Base-by-base conservation (phyloP, 2,113 vertebrate species). In the Otus sunia region DNA sequence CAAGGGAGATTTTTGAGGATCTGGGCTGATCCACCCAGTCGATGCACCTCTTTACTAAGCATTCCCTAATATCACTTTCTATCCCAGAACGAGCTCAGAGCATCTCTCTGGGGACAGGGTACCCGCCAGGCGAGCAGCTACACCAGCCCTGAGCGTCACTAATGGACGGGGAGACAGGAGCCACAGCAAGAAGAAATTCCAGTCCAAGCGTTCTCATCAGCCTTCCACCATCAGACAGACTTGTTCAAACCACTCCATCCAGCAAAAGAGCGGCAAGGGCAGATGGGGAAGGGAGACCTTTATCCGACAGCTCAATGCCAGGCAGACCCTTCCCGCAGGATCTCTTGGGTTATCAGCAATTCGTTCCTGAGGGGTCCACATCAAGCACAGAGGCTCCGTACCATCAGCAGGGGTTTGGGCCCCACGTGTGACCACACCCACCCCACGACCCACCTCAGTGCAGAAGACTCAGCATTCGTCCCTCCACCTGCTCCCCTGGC, bases 331-430 rank as follows among this genome's bases (percentile, higher is more conserved):
- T 82, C 32, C 87, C 59, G 0, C 1, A 34, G 68, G 6, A 52
- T 25, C 60, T 45, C 6, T 29, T 9, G 34, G 89, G 76, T 32
- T 53, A 5, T 2, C 58, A 73, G 67, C 58, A 29, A 9, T 12
- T 27, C 3, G 0, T 1, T 18, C 58, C 15, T 1, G 4, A 55
- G 14, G 32, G 12, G 7, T 1, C 6, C 50, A 10, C 36, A 2
- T 4, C 64, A 23, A 8, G 75, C 45, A 5, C 5, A 1, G 77
- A 27, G 29, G 30, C 20, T 58, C 37, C 0, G 0, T 10, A 34
- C 60, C 67, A 1, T 3, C 4, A 29, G 58, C 75, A 80, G 55
- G 76, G 63, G 25, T 56, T 20, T 43, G 75, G 52, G 43, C 9
- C 37, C 30, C 50, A 49, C 19, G 19, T 5, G 11, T 25, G 45